Evolutionary conservation across 2,113 vertebrate species (phyloP).

Genomic region (Oreamnos americanus): DNA sequence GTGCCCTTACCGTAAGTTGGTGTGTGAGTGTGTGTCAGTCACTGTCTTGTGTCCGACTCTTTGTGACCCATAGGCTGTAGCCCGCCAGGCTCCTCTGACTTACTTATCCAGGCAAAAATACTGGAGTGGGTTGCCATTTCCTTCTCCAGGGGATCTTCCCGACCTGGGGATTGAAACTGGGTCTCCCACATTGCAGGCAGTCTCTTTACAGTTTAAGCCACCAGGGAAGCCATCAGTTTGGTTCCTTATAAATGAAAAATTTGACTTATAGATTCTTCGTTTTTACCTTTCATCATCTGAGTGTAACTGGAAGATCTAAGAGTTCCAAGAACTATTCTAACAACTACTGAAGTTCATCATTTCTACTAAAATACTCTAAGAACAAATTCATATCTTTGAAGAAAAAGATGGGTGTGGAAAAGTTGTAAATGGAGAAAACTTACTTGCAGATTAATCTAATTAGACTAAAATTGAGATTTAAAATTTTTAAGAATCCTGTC

Average conservation of each 20-base stretch:
- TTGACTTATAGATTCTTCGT: neutral
- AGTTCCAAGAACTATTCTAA: neutral
- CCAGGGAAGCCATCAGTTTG: neutral
- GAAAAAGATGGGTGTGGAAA: neutral
- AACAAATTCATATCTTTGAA: neutral
- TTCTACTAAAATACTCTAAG: neutral
- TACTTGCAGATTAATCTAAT: slow-evolving; percentile 67
- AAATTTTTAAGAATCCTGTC: slow-evolving; percentile 16
- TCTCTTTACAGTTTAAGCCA: neutral
- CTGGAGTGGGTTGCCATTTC: neutral
- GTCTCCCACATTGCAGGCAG: neutral
- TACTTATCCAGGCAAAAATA: neutral
- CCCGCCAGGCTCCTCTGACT: neutral
- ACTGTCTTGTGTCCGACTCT: neutral
- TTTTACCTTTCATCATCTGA: neutral
- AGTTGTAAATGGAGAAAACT: slow-evolving; percentile 19
- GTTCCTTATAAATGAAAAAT: slow-evolving; percentile 19
- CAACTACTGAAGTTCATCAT: slow-evolving; percentile 3
- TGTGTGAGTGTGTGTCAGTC: neutral
- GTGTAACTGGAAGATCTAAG: neutral
- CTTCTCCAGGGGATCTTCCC: neutral
- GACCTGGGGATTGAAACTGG: neutral
- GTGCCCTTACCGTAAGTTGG: slow-evolving; percentile 9
- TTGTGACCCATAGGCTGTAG: neutral
- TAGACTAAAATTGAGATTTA: neutral